phyloP scores from a whole-genome alignment of 2,797 vertebrate genomes.

The Danio aesculapii region DNA sequence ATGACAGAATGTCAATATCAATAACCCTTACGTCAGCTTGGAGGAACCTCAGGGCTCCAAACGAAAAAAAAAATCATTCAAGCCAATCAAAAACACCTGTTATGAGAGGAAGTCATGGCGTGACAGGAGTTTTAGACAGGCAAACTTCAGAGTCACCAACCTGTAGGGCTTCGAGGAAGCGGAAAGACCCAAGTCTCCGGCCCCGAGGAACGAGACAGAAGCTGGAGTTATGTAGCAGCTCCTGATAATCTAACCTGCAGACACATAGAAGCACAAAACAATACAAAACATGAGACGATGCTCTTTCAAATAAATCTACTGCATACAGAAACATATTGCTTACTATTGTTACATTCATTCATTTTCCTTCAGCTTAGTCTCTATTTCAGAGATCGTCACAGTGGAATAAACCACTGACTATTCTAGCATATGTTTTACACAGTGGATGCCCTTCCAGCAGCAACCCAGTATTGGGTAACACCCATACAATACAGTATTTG shows the following conservation, averaged over 20 bases:
- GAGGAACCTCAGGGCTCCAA: slow-evolving; percentile 50
- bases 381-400: too few species aligned
- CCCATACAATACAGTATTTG: too few species aligned
- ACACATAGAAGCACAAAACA: slow-evolving; percentile 28
- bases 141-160: slow-evolving; percentile 63
- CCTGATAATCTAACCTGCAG: slow-evolving; percentile 82
- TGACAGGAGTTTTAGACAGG: slow-evolving; percentile 38
- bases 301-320: background rate
- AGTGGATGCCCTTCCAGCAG: too few species aligned
- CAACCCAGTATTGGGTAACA: too few species aligned
- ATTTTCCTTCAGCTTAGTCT: too few species aligned
- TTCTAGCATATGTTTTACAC: too few species aligned
- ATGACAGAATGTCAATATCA: slow-evolving; percentile 70
- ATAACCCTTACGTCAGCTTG: slow-evolving; percentile 61
- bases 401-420: too few species aligned
- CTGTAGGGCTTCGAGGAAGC: slow-evolving; percentile 85
- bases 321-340: too few species aligned
- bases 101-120: slow-evolving; percentile 20
- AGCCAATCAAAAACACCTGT: slow-evolving; percentile 50
- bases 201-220: slow-evolving; percentile 85
- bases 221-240: slow-evolving; percentile 83
- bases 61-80: slow-evolving; percentile 58
- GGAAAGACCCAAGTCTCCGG: slow-evolving; percentile 82
- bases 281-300: background rate
- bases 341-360: background rate